These are phyloP conservation scores for Triops cancriformis DNA, from an alignment of 1,140 invertebrate genomes.

Conservation along the genomic window DNA sequence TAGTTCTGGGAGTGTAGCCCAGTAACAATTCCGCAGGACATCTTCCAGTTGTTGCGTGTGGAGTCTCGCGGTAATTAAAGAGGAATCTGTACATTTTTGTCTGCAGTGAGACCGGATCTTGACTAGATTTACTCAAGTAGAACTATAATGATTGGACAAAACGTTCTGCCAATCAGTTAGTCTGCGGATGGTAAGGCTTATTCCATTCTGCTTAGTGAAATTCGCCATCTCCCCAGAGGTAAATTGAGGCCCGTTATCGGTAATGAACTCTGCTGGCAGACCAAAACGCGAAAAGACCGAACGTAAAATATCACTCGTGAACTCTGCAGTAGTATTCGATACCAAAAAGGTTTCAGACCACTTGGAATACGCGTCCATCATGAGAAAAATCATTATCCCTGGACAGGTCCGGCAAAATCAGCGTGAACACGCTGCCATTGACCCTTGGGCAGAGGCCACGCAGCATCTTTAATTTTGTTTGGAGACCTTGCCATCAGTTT, in stretches of 20 bases:
- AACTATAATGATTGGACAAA: no score
- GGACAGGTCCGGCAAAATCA: not conserved
- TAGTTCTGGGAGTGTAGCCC: not conserved
- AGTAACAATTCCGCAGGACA: not conserved
- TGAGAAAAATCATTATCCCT: conserved; percentile 36
- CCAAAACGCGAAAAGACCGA: conserved; percentile 24
- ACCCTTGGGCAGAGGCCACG: not conserved
- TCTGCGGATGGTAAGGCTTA: no score
- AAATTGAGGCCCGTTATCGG: no score
- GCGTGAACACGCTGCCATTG: no score
- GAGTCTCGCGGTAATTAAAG: conserved; percentile 19
- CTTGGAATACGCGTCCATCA: conserved; percentile 38
- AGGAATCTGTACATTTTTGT: conserved; percentile 14
- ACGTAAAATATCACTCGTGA: conserved; percentile 16
- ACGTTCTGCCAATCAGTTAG: no score
- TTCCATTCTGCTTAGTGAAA: no score
- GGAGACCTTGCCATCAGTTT: not conserved
- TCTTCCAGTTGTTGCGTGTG: conserved; percentile 17
- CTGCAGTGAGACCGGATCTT: not conserved
- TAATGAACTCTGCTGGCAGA: no score
- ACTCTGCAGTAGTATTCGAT: conserved; percentile 34
- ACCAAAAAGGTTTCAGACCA: conserved; percentile 36
- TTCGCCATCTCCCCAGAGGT: no score
- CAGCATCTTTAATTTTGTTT: not conserved
- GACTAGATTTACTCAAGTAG: not conserved